Evolutionary conservation across 2,113 vertebrate species (phyloP), one percentile per base, ranked within the genome.

Genomic region (Mugil cephalus): DNA sequence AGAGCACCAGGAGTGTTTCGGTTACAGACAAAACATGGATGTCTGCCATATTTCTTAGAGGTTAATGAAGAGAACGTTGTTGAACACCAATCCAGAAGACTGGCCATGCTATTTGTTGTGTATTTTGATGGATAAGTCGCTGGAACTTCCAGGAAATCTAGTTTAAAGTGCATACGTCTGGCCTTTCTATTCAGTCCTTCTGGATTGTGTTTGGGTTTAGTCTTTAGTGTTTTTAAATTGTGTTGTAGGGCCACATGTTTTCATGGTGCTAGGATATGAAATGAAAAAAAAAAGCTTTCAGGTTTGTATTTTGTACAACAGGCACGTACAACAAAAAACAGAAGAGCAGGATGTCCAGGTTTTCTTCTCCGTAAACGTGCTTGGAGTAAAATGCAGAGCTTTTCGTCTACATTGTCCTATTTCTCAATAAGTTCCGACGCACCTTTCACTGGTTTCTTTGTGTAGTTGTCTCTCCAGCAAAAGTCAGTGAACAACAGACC

Each of bases 1-100:
- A 67, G 35, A 15, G 4, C 40, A 10, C 15, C 1, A 14, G 13
- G 6, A 43, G 13, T 54, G 34, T 61, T 79, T 36, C 35, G 50
- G 21, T 55, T 35, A 45, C n/a, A 65, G 30, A 35, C 10, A 58
- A 70, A 38, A 53, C 13, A 55, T 18, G 24, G 35, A 24, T 10
- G 1, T 52, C n/a, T 60, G 42, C 15, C 18, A 30, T 18, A 18
- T 54, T 47, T 6, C 43, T 48, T 14, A 9, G 46, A 67, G 54
- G 40, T 46, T 53, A 9, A 10, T 12, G 14, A 47, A n/a, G 9
- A 2, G 2, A 14, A 24, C 30, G 30, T 34, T 12, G 15, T 64
- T 45, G 4, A 30, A 30, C 15, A 36, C 24, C 47, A 21, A 10
- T 30, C 36, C 18, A 24, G 40, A n/a, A 42, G 40, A 4, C 0